Percentiles rank a stretch among this genome's conserved stretches.
phyloP scores from a whole-genome alignment of 2,888 invertebrate species.

The Trachelus stipa region DNA sequence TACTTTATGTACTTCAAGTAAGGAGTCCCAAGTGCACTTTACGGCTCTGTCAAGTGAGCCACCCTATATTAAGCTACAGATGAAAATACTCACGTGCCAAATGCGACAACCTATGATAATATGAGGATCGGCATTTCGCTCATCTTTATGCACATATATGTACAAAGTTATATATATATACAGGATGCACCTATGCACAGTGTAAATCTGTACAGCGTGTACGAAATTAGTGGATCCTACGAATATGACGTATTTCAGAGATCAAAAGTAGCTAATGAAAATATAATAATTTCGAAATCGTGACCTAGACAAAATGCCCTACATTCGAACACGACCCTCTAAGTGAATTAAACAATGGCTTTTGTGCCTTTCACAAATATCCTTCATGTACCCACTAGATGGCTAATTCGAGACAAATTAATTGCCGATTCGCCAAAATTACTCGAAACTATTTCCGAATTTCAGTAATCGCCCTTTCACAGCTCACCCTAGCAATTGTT shows the following conservation, averaged over 20 bases:
- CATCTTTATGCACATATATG: no score
- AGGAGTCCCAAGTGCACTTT: no score
- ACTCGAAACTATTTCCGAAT: neutral
- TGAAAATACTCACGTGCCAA: no score
- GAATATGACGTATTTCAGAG: neutral
- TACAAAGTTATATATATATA: no score
- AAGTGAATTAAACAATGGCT: neutral
- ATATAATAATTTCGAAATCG: no score
- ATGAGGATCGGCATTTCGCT: no score
- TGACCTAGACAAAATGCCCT: neutral
- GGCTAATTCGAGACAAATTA: neutral
- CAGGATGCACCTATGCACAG: no score
- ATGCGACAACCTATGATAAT: no score
- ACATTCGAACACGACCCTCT: neutral
- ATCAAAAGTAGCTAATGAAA: neutral
- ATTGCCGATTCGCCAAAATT: neutral
- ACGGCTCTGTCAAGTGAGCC: no score
- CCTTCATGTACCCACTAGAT: neutral
- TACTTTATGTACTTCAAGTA: no score
- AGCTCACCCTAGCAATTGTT: neutral
- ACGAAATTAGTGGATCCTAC: neutral
- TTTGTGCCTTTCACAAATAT: neutral
- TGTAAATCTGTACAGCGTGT: neutral
- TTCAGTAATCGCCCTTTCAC: neutral
- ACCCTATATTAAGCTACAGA: no score